Conservation (phyloP, 1,140 invertebrate species). For the Chrysomallon squamiferum region DNA sequence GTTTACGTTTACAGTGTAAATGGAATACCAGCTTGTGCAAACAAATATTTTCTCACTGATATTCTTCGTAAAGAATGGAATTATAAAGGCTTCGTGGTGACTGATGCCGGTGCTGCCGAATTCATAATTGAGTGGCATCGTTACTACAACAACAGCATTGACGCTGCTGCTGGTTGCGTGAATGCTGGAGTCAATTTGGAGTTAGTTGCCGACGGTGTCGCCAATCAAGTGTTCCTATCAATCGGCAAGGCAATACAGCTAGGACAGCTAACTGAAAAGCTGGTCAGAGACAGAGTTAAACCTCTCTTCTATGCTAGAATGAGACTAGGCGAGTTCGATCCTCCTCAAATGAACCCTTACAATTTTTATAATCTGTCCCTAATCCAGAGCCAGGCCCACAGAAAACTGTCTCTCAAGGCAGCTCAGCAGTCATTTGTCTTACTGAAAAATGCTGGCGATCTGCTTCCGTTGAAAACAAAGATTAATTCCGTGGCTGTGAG, state of each 20-base stretch:
- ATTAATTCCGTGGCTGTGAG: conserved; percentile 16
- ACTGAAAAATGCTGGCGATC: conserved; percentile 41
- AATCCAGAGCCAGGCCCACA: conserved; percentile 44
- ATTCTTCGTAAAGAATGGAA: conserved; percentile 41
- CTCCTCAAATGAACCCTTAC: conserved; percentile 47
- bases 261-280: conserved; percentile 4
- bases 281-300: conserved; percentile 23
- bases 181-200: conserved; percentile 47
- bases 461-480: conserved; percentile 21
- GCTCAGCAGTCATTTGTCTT: conserved; percentile 48
- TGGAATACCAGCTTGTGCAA: conserved; percentile 42
- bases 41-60: conserved; percentile 39
- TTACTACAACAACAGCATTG: conserved; percentile 29
- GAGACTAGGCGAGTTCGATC: conserved; percentile 56
- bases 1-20: conserved; percentile 22
- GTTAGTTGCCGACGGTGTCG: not conserved
- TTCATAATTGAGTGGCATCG: conserved; percentile 35
- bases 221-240: not conserved
- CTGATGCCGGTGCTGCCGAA: conserved; percentile 55
- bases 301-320: conserved; percentile 53
- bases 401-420: conserved; percentile 26
- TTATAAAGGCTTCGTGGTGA: conserved; percentile 58
- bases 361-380: conserved; percentile 29
- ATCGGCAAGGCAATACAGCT: not conserved
- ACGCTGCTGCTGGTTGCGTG: conserved; percentile 37